phyloP scores from a whole-genome alignment of 1,140 invertebrate genomes.

The Spodoptera frugiperda region DNA sequence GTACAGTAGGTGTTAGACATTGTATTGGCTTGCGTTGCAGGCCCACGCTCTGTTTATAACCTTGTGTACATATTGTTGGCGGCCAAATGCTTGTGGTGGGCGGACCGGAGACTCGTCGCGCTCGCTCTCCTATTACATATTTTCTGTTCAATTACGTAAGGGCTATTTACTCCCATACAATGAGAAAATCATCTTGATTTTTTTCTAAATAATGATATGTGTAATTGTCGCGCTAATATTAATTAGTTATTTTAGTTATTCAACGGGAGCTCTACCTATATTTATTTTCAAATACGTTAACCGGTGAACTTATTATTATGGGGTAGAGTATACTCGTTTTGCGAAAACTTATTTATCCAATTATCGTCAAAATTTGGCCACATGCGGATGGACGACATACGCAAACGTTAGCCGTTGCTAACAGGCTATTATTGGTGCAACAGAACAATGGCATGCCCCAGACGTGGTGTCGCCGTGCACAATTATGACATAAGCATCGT shows the following conservation, averaged over 20 bases:
- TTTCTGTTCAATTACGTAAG: conserved; percentile 65
- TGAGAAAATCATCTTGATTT: background rate
- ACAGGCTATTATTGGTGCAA: conserved; percentile 68
- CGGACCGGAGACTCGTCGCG: conserved; percentile 62
- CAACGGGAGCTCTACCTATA: no score
- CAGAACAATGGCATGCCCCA: conserved; percentile 65
- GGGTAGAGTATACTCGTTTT: background rate
- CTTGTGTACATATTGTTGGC: conserved; percentile 69
- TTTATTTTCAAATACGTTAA: background rate
- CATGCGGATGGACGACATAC: conserved; percentile 20
- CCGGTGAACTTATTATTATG: no score
- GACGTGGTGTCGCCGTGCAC: conserved; percentile 72
- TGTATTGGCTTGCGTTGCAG: conserved; percentile 63
- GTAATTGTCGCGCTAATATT: no score
- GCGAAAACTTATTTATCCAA: conserved; percentile 12
- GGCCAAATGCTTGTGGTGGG: conserved; percentile 70
- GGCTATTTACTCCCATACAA: conserved; percentile 60
- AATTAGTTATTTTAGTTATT: no score
- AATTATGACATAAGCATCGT: conserved; percentile 67
- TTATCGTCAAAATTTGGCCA: conserved; percentile 31
- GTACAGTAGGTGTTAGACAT: conserved; percentile 38
- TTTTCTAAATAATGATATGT: no score
- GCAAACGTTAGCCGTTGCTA: conserved; percentile 57
- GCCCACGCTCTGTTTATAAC: conserved; percentile 73
- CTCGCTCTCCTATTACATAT: conserved; percentile 62